These are phyloP conservation scores for Clarias magur DNA, from an alignment of 2,113 vertebrate species.

Conservation along the genomic window DNA sequence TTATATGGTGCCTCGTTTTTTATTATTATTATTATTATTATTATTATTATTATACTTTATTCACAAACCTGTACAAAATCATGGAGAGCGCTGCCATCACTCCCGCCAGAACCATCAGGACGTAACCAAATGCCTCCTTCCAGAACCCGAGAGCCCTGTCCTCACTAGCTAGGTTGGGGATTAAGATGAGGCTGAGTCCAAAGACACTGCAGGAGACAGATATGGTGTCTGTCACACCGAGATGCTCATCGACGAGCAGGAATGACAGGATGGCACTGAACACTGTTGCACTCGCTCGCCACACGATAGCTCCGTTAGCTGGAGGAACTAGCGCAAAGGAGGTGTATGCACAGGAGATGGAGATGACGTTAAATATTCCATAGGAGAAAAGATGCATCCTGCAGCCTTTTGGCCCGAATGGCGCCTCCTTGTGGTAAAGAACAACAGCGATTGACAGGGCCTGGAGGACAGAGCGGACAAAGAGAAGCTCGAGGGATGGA, in stretches of 20 bases:
- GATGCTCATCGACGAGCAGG: slow-evolving; percentile 88
- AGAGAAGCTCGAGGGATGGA: slow-evolving; percentile 94
- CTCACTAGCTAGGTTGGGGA: slow-evolving; percentile 88
- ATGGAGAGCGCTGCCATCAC: slow-evolving; percentile 94
- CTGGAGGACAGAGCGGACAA: slow-evolving; percentile 94
- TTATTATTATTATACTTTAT: background rate
- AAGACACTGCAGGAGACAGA: slow-evolving; percentile 87
- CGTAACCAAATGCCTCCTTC: slow-evolving; percentile 97
- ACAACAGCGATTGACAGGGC: slow-evolving; percentile 87
- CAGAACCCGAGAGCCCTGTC: slow-evolving; percentile 87
- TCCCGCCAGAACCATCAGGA: slow-evolving; percentile 94
- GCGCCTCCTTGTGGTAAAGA: slow-evolving; percentile 86
- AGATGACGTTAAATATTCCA: slow-evolving; percentile 93
- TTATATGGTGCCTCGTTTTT: background rate
- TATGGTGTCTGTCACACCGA: slow-evolving; percentile 82
- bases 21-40: too few relatives aligned
- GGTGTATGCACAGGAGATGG: slow-evolving; percentile 97
- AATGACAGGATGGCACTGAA: slow-evolving; percentile 94
- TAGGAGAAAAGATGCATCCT: slow-evolving; percentile 91
- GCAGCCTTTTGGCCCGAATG: slow-evolving; percentile 92
- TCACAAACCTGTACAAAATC: slow-evolving; percentile 93
- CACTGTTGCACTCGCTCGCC: slow-evolving; percentile 92
- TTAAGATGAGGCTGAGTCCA: slow-evolving; percentile 92
- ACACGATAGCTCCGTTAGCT: slow-evolving; percentile 95
- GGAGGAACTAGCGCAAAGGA: slow-evolving; percentile 95